These are phyloP conservation scores for Drosophila arawakana DNA, from an alignment of 1,140 invertebrate genomes.

Conservation along the genomic window DNA sequence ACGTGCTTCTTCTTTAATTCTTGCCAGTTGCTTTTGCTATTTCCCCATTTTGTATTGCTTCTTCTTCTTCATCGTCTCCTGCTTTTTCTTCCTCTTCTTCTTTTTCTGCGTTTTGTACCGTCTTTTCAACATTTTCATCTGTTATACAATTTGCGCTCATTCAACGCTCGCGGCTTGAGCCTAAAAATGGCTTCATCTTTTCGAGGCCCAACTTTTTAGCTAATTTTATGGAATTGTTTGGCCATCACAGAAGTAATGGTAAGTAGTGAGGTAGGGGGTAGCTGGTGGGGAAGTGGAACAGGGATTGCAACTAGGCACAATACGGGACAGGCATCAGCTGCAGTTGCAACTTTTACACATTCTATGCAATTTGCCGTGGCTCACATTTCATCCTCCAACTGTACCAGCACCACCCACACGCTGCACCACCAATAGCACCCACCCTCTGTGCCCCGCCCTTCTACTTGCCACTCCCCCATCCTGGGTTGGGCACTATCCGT, in stretches of 20 bases:
- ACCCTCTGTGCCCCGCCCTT: not conserved
- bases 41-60: not conserved
- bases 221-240: conserved; percentile 78
- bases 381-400: conserved; percentile 61
- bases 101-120: conserved; percentile 25
- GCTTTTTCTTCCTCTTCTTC: conserved; percentile 10
- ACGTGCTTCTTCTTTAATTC: conserved; percentile 37
- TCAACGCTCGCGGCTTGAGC: conserved; percentile 76
- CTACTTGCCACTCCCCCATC: not conserved
- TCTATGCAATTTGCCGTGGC: conserved; percentile 72
- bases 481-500: conserved; percentile 23
- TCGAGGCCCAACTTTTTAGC: conserved; percentile 65
- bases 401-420: not conserved
- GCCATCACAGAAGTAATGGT: conserved; percentile 12
- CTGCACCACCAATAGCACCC: conserved; percentile 9
- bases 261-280: not conserved
- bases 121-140: conserved; percentile 62
- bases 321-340: conserved; percentile 57
- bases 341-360: conserved; percentile 78
- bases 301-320: conserved; percentile 28
- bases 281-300: not conserved
- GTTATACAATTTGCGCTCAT: conserved; percentile 74
- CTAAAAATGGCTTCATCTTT: conserved; percentile 66
- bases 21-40: not conserved
- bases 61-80: conserved; percentile 7